Evolutionary conservation across 2,888 invertebrate genomes (phyloP), one percentile per base, ranked within the genome.

Genomic region (Cephus spinipes): DNA sequence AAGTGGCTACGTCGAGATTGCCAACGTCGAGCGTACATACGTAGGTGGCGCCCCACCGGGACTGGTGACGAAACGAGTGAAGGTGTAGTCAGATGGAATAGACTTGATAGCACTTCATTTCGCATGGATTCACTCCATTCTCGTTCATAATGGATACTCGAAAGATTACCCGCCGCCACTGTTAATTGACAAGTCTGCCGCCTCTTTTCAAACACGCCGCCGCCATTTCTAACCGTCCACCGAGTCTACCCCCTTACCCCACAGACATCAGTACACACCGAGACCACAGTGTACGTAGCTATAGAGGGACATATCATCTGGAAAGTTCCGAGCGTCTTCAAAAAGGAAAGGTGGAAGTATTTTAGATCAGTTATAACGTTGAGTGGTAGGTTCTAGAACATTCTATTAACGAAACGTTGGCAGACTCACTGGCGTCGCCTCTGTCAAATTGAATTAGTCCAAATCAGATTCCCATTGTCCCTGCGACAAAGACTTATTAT

Each of bases 61-160:
- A 71, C 55, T 23, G 23, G 23, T 23, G 55, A 55, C 55, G 55
- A 23, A 55, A 55, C 55, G 55, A 55, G 55, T 23, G 55, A 55
- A 55, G 55, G 82, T 80, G 82, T 82, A 85, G 86, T 81, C 82
- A 86, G 87, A 87, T 87, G 87, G 86, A 86, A 86, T 83, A 82
- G 81, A 74, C 77, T 80, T 80, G 88, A 87, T 87, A 86, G 80
- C 83, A 76, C 78, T 82, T 86, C 85, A 83, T 86, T 86, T 84
- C 84, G 85, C 85, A 79, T 81, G 82, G 79, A 78, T 80, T 81
- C 83, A 77, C 81, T 83, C 82, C 82, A 81, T 83, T 81, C 80
- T 82, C 79, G 79, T 83, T 83, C 82, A 82, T 88, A 87, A 90
- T 87, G 88, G 88, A 90, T 88, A 88, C 89, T 88, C 87, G 88